phyloP scores from a whole-genome alignment of 2,888 invertebrate genomes.

The Sericinus montela region DNA sequence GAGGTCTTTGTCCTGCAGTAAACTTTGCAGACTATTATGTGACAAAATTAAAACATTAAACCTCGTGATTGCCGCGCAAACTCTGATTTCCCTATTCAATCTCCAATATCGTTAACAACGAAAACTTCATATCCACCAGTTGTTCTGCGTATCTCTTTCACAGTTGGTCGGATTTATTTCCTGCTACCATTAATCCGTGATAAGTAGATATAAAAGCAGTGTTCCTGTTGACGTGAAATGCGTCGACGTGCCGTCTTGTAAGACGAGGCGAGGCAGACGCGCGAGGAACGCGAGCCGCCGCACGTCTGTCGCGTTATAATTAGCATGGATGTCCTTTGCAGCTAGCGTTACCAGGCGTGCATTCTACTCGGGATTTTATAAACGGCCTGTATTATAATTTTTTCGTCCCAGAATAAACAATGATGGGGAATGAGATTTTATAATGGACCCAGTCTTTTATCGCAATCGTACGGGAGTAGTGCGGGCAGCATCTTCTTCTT shows the following conservation, averaged over 20 bases:
- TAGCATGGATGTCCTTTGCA: constrained; percentile 17
- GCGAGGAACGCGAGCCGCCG: constrained; percentile 16
- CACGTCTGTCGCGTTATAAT: constrained; percentile 16
- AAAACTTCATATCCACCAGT: background rate
- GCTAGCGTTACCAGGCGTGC: constrained; percentile 4
- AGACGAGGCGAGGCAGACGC: constrained; percentile 12
- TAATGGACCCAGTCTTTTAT: no score
- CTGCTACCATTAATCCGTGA: constrained; percentile 6
- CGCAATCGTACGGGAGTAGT: no score
- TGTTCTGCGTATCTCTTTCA: background rate
- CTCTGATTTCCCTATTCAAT: no score
- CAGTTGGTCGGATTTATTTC: constrained; percentile 6
- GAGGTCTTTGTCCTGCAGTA: no score
- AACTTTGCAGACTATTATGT: no score
- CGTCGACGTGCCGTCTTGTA: background rate
- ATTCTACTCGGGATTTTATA: constrained; percentile 9
- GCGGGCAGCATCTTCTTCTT: no score
- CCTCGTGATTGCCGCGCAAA: no score
- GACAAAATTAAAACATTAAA: no score
- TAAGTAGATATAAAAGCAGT: constrained; percentile 14
- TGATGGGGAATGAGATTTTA: no score
- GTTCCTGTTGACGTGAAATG: constrained; percentile 6
- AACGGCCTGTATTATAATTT: constrained; percentile 6
- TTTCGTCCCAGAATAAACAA: no score
- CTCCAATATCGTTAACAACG: no score